These are phyloP conservation scores for Sitta europaea DNA, from an alignment of 2,113 vertebrate species.

Conservation along the genomic window DNA sequence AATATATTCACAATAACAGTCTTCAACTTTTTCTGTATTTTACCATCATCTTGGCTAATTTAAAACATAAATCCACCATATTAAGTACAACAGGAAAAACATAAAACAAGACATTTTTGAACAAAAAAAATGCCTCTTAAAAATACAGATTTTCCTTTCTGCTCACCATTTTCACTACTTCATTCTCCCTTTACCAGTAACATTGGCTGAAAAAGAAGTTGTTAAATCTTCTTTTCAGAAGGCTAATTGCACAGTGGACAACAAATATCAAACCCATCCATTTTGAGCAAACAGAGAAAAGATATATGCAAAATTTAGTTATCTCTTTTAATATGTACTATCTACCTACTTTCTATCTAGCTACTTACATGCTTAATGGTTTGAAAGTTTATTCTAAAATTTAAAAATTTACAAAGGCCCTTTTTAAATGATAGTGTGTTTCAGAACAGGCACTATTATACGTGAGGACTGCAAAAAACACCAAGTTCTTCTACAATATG, in stretches of 20 bases:
- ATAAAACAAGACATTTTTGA: neutral
- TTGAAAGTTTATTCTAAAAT: neutral
- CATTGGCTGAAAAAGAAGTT: neutral
- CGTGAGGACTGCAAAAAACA: neutral
- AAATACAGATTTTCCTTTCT: neutral
- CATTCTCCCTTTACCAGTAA: neutral
- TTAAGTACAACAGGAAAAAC: neutral
- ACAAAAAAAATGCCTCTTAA: neutral
- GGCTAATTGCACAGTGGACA: neutral
- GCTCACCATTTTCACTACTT: neutral
- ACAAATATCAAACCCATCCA: neutral
- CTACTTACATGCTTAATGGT: neutral
- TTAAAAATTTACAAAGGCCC: neutral
- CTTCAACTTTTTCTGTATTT: neutral
- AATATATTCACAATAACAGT: neutral
- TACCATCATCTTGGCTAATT: neutral
- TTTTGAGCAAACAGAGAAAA: neutral
- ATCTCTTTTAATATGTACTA: neutral
- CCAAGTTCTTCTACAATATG: neutral
- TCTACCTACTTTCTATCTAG: neutral
- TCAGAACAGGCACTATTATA: neutral
- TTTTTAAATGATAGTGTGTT: neutral
- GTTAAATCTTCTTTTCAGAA: neutral
- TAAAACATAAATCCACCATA: neutral
- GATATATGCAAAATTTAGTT: neutral